Conservation (phyloP, 2,888 invertebrate genomes). For the Argynnis bischoffii region DNA sequence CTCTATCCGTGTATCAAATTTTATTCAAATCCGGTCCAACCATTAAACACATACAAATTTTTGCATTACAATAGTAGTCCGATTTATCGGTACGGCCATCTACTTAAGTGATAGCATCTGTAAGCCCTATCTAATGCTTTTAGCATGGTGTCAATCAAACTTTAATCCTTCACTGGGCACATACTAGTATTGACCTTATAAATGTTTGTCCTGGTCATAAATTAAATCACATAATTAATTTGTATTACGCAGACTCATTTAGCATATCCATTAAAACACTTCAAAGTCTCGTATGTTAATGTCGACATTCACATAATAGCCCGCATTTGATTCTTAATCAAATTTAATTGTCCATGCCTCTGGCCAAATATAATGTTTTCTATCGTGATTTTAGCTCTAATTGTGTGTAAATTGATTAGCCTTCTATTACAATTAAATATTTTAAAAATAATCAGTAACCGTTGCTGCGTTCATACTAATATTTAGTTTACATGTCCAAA, state of each 20-base stretch:
- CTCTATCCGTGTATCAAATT: too few relatives aligned
- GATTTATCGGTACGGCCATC: too few relatives aligned
- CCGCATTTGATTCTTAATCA: slow-evolving; percentile 42
- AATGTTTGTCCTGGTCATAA: slow-evolving; percentile 8
- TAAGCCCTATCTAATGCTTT: not conserved
- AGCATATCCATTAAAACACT: slow-evolving; percentile 36
- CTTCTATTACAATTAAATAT: not conserved
- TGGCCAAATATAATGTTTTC: slow-evolving; percentile 40
- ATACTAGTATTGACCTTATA: not conserved
- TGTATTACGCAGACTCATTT: slow-evolving; percentile 14
- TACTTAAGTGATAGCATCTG: not conserved
- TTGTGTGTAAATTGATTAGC: slow-evolving; percentile 27
- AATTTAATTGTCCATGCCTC: slow-evolving; percentile 45
- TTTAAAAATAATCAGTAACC: slow-evolving; percentile 1
- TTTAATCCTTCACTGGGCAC: too few relatives aligned
- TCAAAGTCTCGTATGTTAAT: slow-evolving; percentile 39
- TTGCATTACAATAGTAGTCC: too few relatives aligned
- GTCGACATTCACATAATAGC: slow-evolving; percentile 45
- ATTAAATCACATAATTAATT: not conserved
- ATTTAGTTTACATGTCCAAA: not conserved
- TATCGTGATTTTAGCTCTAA: slow-evolving; percentile 22
- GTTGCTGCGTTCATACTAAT: slow-evolving; percentile 4
- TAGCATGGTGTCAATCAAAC: too few relatives aligned
- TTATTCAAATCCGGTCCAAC: too few relatives aligned
- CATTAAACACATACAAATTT: too few relatives aligned